Percentiles rank a stretch among this genome's conserved stretches.
Evolutionary conservation across 2,113 vertebrate species (phyloP).

Genomic region (Herpetotheres cachinnans): DNA sequence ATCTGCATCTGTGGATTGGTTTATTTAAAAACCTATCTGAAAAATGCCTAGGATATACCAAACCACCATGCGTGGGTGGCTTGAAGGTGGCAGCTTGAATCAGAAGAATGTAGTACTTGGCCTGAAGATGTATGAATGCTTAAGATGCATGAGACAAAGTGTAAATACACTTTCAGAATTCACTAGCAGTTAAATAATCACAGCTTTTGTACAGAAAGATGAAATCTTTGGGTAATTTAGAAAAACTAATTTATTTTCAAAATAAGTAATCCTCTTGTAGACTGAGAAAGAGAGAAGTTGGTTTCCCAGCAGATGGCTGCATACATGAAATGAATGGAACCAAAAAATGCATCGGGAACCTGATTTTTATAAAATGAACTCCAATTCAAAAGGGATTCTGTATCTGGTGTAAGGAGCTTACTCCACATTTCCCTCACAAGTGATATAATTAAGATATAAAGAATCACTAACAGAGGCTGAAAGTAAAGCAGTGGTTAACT

Average conservation of each 20-base stretch:
- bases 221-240: neutral
- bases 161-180: slow-evolving; percentile 17
- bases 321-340: neutral
- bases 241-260: slow-evolving; percentile 16
- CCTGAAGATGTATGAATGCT: neutral
- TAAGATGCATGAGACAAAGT: neutral
- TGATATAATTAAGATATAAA: too few relatives aligned
- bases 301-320: neutral
- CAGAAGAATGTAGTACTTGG: neutral
- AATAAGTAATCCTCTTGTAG: neutral
- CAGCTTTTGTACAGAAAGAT: slow-evolving; percentile 10
- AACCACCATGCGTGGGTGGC: neutral
- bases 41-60: neutral
- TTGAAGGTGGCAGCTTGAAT: neutral
- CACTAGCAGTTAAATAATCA: slow-evolving; percentile 15
- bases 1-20: neutral
- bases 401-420: neutral
- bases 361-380: neutral
- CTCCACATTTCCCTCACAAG: neutral
- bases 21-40: slow-evolving; percentile 4
- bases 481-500: too few relatives aligned
- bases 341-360: neutral
- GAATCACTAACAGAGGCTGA: too few relatives aligned
- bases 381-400: neutral
- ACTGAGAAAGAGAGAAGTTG: neutral